Base-by-base conservation (phyloP, 2,888 invertebrate species). In the Unio pictorum region DNA sequence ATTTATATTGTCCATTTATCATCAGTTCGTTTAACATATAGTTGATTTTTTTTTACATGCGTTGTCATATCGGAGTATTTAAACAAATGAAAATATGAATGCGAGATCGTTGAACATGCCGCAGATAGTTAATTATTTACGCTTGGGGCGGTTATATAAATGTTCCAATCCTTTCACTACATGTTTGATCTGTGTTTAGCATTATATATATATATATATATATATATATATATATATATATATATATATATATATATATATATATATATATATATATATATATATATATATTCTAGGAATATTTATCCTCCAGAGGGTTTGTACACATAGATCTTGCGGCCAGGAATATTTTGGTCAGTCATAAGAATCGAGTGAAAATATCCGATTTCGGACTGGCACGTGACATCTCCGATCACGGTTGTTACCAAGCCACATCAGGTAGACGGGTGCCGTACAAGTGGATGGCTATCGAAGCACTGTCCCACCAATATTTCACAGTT, bases 241-340 rank as follows among this genome's bases (percentile, higher is more conserved):
- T 23, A 20, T 57, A 57, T 57, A 20, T 57, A 23, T 20, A n/a
- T 20, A 23, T 57, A 23, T n/a, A 57, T 57, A 57, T 57, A 57
- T 23, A 20, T 57, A 57, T 57, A 20, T 57, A 23, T 20, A n/a
- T 20, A 23, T 57, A 23, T 57, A 20, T 57, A 57, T 57, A 23
- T 58, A 20, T 20, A 26, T 20, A 59, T 69, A 57, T 58, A 66
- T 75, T 90, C 28, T 79, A 94, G 94, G 95, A 96, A 89, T 96
- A 94, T 86, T 90, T 97, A 45, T 92, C 95, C 0, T 93, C 92
- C 15, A 94, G 95, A 82, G 93, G 94, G 84, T 93, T 96, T 30
- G 93, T 97, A 0, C 96, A 97, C 88, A 92, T 96, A 66, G 97
- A 97, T 88, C 91, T 97, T 79, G 97, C 97, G 0, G 95, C 96